Conservation (phyloP, 1,140 invertebrate species). For the Diabrotica virgifera region DNA sequence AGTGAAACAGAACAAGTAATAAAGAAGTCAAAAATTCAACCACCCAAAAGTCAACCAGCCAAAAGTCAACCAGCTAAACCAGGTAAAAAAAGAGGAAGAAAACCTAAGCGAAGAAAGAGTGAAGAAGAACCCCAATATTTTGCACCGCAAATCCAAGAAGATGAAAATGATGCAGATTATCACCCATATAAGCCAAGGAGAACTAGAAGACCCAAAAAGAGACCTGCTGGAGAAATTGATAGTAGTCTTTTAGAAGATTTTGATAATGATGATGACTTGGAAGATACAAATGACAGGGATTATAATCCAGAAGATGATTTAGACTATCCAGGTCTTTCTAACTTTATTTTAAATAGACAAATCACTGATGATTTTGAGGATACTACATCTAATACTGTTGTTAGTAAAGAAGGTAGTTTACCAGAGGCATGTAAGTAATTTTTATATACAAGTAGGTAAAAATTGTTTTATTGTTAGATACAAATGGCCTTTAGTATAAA, state of each 20-base stretch:
- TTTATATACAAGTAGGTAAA: too few relatives aligned
- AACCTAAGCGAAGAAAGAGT: slow-evolving; percentile 7
- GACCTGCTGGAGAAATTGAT: slow-evolving; percentile 17
- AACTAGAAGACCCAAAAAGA: slow-evolving; percentile 21
- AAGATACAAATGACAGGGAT: slow-evolving; percentile 16
- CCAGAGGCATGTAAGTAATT: too few relatives aligned
- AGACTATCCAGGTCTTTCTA: slow-evolving; percentile 5
- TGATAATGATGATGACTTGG: slow-evolving; percentile 13
- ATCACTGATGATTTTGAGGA: background rate
- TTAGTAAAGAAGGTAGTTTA: background rate
- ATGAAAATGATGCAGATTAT: slow-evolving; percentile 16
- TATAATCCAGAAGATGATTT: slow-evolving; percentile 18
- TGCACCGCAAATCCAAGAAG: slow-evolving; percentile 10
- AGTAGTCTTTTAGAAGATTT: slow-evolving; percentile 13
- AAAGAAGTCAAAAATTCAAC: background rate
- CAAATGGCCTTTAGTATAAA: too few relatives aligned
- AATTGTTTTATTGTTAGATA: too few relatives aligned
- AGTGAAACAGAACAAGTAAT: background rate
- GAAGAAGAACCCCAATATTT: slow-evolving; percentile 14
- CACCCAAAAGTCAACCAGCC: too few relatives aligned
- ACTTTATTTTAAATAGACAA: background rate
- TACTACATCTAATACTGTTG: background rate
- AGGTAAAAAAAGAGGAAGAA: slow-evolving; percentile 8
- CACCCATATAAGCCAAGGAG: slow-evolving; percentile 15
- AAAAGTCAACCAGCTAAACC: background rate